Evolutionary conservation across 2,888 invertebrate species (phyloP).

Genomic region (Thymelicus sylvestris): DNA sequence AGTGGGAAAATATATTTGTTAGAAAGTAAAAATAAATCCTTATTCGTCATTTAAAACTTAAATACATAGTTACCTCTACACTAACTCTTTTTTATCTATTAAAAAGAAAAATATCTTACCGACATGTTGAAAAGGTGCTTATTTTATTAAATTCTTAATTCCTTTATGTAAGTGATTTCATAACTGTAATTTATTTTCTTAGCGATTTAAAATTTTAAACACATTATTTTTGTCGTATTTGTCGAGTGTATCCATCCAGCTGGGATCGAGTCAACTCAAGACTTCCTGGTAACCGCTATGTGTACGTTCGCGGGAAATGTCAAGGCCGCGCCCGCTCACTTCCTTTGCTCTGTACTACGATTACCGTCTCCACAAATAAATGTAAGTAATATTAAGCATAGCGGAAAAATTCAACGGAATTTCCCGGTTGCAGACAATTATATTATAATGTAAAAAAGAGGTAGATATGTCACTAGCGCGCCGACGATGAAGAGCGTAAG

Average conservation of each 20-base stretch:
- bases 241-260: conserved; percentile 20
- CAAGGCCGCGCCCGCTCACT: conserved; percentile 80
- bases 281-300: conserved; percentile 67
- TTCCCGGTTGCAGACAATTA: conserved; percentile 38
- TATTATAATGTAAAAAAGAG: too few species aligned
- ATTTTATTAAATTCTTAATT: too few species aligned
- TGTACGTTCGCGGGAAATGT: conserved; percentile 69
- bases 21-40: too few species aligned
- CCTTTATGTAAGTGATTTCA: neutral
- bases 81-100: too few species aligned
- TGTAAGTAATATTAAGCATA: conserved; percentile 44
- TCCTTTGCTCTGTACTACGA: conserved; percentile 62
- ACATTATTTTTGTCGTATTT: conserved; percentile 11
- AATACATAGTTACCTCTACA: too few species aligned
- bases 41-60: too few species aligned
- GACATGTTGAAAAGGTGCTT: too few species aligned
- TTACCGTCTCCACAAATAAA: conserved; percentile 48
- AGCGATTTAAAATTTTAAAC: conserved; percentile 35
- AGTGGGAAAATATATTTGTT: too few species aligned
- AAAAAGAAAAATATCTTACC: too few species aligned
- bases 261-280: conserved; percentile 33
- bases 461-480: too few species aligned
- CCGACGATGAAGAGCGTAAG: too few species aligned
- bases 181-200: neutral
- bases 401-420: conserved; percentile 45